Conservation (phyloP, 2,888 invertebrate genomes). For the Temnothorax rugatulus region DNA sequence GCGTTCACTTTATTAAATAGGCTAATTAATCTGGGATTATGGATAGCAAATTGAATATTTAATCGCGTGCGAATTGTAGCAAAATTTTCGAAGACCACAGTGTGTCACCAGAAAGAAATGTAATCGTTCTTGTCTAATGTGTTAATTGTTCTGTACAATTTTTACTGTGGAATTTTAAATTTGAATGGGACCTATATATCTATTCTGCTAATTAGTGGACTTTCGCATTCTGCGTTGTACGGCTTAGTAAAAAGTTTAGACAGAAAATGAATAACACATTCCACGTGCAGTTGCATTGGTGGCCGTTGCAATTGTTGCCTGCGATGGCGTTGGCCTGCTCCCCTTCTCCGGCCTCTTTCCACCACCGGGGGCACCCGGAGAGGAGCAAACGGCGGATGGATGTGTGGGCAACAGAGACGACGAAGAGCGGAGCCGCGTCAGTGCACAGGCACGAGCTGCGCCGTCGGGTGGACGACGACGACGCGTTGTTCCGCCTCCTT, state of each 20-base stretch:
- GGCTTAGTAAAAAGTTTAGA: neutral
- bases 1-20: neutral
- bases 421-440: slow-evolving; percentile 10
- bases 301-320: slow-evolving; percentile 26
- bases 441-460: slow-evolving; percentile 42
- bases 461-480: neutral
- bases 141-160: neutral
- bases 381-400: slow-evolving; percentile 14
- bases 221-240: neutral
- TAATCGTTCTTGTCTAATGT: neutral
- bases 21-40: neutral
- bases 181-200: neutral
- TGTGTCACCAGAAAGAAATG: neutral
- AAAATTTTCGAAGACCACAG: neutral
- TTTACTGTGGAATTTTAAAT: neutral
- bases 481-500: neutral
- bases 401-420: slow-evolving; percentile 33
- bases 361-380: neutral
- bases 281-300: slow-evolving; percentile 28
- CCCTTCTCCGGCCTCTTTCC: neutral
- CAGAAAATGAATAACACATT: slow-evolving; percentile 17
- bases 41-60: neutral
- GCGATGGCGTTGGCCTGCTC: slow-evolving; percentile 47
- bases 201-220: neutral
- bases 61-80: neutral